Base-by-base conservation (phyloP, 2,888 invertebrate species). In the Shargacucullia verbasci region DNA sequence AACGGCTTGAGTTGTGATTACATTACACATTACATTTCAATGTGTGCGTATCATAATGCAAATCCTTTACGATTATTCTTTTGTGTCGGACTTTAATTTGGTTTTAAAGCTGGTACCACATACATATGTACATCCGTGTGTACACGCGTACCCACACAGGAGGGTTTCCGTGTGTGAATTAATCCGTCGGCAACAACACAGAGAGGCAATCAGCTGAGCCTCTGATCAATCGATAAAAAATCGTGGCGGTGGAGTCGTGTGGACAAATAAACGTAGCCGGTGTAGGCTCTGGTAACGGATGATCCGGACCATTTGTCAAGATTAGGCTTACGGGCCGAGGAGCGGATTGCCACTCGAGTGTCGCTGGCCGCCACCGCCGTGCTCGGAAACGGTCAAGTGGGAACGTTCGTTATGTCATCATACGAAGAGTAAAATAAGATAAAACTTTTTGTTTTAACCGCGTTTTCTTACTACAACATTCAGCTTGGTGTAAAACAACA, bases 171-270 rank as follows among this genome's bases (percentile, higher is more conserved):
- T 75, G 62, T 73, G 80, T 67, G 76, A 60, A 67, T 85, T 90
- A 90, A 91, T 91, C 91, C 84, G 91, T 76, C 93, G 93, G 92
- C 90, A 87, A 87, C 91, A 89, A 92, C 91, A 92, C 82, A 92
- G 89, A 82, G 85, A 80, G 79, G 89, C 92, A 93, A 94, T 93
- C 93, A 93, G 92, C 88, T 92, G 90, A 91, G 90, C 90, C 82
- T 74, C 83, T 87, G 92, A 92, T 92, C 91, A 88, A 92, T 93
- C 90, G 92, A 93, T 93, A 92, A 94, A 91, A 90, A 92, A 91
- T 89, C 84, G 87, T 86, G 84, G 79, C 85, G 83, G 79, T 78
- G 79, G 82, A 85, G 83, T 85, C 86, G 83, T 82, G 85, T 84
- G 85, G 88, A 89, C 89, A 86, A 90, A 89, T 87, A 88, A 84